These are phyloP conservation scores for Papilio polytes DNA, from an alignment of 1,140 invertebrate genomes.

Conservation along the genomic window DNA sequence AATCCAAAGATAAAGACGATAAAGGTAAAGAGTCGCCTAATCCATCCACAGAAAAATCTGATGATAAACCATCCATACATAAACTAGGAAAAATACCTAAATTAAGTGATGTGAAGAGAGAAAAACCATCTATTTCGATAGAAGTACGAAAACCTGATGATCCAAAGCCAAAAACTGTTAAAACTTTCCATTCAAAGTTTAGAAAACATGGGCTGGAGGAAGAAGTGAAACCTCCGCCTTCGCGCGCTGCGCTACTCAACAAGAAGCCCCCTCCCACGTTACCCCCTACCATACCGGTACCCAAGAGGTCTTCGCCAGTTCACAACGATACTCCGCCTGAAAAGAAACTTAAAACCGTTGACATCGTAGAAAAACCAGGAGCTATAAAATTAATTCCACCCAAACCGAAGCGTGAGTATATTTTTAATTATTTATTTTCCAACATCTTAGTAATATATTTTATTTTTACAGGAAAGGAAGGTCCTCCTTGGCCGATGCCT, in stretches of 20 bases:
- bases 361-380: conserved; percentile 88
- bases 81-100: conserved; percentile 92
- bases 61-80: conserved; percentile 87
- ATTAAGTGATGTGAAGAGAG: conserved; percentile 85
- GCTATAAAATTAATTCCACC: conserved; percentile 93
- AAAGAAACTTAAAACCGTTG: conserved; percentile 89
- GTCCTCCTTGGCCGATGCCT: conserved; percentile 45
- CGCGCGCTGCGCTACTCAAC: conserved; percentile 84
- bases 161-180: conserved; percentile 91
- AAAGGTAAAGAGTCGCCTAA: conserved; percentile 78
- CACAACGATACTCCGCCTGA: conserved; percentile 85
- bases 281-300: conserved; percentile 76
- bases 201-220: conserved; percentile 93
- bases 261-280: conserved; percentile 85
- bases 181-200: conserved; percentile 94
- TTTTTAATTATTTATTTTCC: conserved; percentile 47
- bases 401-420: conserved; percentile 95
- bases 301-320: conserved; percentile 87
- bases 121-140: conserved; percentile 92
- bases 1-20: conserved; percentile 70
- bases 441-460: conserved; percentile 62
- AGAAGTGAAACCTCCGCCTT: conserved; percentile 91
- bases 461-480: conserved; percentile 73
- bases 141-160: conserved; percentile 89
- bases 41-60: conserved; percentile 85